Evolutionary conservation across 2,888 invertebrate species (phyloP).

Genomic region (Polydrusus pterygomalis): DNA sequence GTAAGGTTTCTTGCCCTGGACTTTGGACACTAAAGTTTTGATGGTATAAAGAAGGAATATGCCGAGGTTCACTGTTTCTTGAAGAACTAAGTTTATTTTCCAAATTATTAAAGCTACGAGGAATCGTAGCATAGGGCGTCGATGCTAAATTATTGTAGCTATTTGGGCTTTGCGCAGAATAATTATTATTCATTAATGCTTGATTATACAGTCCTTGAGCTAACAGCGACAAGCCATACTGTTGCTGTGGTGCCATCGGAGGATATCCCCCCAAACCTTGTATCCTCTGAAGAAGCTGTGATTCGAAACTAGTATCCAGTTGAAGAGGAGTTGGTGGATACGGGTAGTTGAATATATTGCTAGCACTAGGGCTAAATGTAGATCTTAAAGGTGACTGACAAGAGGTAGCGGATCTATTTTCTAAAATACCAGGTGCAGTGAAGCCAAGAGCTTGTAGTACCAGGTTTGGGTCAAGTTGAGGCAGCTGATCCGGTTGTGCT

Average conservation of each 20-base stretch:
- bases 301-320: slow-evolving; percentile 67
- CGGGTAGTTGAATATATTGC: slow-evolving; percentile 66
- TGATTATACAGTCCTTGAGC: slow-evolving; percentile 39
- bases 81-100: slow-evolving; percentile 64
- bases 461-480: slow-evolving; percentile 65
- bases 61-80: slow-evolving; percentile 65
- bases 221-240: slow-evolving; percentile 58
- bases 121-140: slow-evolving; percentile 66
- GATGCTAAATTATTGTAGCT: slow-evolving; percentile 66
- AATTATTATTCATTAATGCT: slow-evolving; percentile 64
- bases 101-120: slow-evolving; percentile 66
- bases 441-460: slow-evolving; percentile 65
- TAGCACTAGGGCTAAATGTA: slow-evolving; percentile 63
- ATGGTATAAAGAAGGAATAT: slow-evolving; percentile 58
- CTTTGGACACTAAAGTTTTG: slow-evolving; percentile 1
- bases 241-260: slow-evolving; percentile 62
- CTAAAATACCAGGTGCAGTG: slow-evolving; percentile 67
- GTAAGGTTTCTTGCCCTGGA: slow-evolving; percentile 10
- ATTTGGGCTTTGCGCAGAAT: slow-evolving; percentile 69
- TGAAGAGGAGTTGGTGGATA: slow-evolving; percentile 62
- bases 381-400: slow-evolving; percentile 68
- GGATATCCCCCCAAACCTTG: slow-evolving; percentile 73
- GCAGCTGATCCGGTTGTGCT: slow-evolving; percentile 59
- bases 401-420: slow-evolving; percentile 68
- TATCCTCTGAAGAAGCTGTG: slow-evolving; percentile 74